Percentiles rank a stretch among this genome's conserved stretches.
These are phyloP conservation scores for Morone saxatilis DNA, from an alignment of 2,113 vertebrate species.

Conservation along the genomic window DNA sequence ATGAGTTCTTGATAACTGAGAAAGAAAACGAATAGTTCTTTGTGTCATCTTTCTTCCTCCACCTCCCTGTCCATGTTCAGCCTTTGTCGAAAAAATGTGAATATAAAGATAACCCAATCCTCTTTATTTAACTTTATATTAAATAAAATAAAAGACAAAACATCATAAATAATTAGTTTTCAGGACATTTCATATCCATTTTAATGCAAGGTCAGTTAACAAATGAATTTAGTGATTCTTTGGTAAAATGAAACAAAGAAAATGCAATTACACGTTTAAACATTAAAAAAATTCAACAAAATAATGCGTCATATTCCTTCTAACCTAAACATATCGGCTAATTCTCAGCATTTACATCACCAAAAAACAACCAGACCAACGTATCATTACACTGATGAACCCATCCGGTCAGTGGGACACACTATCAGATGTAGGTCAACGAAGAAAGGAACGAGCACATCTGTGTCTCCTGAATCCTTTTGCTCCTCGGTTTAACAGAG, in stretches of 20 bases:
- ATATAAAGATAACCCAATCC: background rate
- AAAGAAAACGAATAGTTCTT: background rate
- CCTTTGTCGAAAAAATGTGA: background rate
- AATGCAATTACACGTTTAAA: background rate
- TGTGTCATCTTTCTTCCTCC: background rate
- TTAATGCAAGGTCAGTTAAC: too few relatives aligned
- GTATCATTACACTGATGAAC: background rate
- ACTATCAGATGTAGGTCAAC: constrained; percentile 6
- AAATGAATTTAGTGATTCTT: background rate
- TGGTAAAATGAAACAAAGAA: background rate
- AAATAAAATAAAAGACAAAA: background rate
- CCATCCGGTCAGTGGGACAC: background rate
- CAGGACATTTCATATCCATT: background rate
- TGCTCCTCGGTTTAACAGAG: background rate
- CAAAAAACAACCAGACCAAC: background rate
- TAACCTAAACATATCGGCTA: background rate
- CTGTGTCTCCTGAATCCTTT: background rate
- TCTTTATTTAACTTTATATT: background rate
- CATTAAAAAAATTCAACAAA: too few relatives aligned
- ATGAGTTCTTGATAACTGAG: background rate
- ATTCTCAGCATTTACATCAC: background rate
- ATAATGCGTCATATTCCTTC: background rate
- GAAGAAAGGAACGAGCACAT: background rate
- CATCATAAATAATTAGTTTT: background rate
- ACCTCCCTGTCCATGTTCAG: background rate